Evolutionary conservation across 2,797 vertebrate species (phyloP), one percentile per base, ranked within the genome.

Genomic region (Presbytis comata): DNA sequence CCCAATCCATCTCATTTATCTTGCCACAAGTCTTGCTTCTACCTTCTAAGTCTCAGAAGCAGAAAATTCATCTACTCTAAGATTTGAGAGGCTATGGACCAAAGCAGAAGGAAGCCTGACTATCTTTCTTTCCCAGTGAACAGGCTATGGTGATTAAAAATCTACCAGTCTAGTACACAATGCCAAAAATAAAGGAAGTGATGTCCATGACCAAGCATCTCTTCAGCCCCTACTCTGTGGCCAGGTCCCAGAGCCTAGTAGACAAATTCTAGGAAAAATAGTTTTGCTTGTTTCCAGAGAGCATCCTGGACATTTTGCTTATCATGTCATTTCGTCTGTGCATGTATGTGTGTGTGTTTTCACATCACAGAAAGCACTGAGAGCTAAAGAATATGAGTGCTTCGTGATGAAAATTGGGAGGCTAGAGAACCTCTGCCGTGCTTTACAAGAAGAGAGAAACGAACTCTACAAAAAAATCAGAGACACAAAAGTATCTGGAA

Each of bases 361-460:
- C 96, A 93, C 96, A 79, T 93, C 93, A 64, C 98, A 99, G 99
- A 99, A 99, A 99, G 97, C 99, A 0, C 97, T 99, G 98, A 99
- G 99, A 97, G 97, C 98, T 67, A 99, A 99, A 97, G 99, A 99
- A 98, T 99, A 99, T 0, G 99, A 99, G 4, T 97, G 99, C 92
- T 99, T 99, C 0, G 97, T 99, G 89, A 96, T 99, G 98, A 99
- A 99, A 99, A 99, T 99, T 36, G 99, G 99, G 90, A 99, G 99
- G 93, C 97, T 99, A 97, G 99, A 99, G 98, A 99, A 99, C 57
- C 98, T 99, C 67, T 99, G 99, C 46, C 99, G 99, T 41, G 99
- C 99, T 13, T 98, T 99, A 55, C 99, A 99, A 97, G 99, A 99
- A 3, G 99, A 99, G 98, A 99, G 99, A 93, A 99, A 98, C 1